phyloP scores from a whole-genome alignment of 2,888 invertebrate species.

The Ochropacha duplaris region DNA sequence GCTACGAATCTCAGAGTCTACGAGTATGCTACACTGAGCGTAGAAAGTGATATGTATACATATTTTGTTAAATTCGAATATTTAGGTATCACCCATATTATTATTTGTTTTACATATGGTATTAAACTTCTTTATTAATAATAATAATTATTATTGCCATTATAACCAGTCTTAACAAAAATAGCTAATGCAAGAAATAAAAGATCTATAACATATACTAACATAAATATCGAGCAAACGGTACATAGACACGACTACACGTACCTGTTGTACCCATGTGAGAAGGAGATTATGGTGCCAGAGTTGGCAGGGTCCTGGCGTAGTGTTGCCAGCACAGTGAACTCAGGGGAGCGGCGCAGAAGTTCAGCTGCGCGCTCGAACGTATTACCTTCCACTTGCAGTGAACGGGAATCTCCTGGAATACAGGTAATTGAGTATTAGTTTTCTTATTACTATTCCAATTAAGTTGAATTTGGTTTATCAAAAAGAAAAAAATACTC shows the following conservation, averaged over 20 bases:
- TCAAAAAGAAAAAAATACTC: too few species aligned
- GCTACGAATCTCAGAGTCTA: neutral
- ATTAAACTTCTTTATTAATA: neutral
- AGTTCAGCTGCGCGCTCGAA: constrained; percentile 87
- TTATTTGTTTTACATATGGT: too few species aligned
- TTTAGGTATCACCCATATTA: too few species aligned
- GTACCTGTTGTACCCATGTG: constrained; percentile 90
- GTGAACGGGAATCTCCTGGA: constrained; percentile 88
- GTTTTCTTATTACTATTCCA: too few species aligned
- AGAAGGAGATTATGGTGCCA: constrained; percentile 92
- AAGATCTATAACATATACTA: neutral
- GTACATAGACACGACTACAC: neutral
- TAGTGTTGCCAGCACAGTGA: constrained; percentile 90
- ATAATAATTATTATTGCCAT: too few species aligned
- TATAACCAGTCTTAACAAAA: neutral
- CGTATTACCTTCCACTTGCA: constrained; percentile 86
- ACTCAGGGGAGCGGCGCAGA: constrained; percentile 88
- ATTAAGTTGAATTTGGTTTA: too few species aligned
- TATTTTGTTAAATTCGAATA: neutral
- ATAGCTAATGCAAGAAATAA: neutral
- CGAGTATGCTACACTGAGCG: neutral
- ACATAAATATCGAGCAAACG: neutral
- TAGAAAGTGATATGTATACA: neutral
- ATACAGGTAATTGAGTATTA: constrained; percentile 9
- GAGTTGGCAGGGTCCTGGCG: constrained; percentile 92